These are phyloP conservation scores for Mimumesa dahlbomi DNA, from an alignment of 2,888 invertebrate species.

Conservation along the genomic window DNA sequence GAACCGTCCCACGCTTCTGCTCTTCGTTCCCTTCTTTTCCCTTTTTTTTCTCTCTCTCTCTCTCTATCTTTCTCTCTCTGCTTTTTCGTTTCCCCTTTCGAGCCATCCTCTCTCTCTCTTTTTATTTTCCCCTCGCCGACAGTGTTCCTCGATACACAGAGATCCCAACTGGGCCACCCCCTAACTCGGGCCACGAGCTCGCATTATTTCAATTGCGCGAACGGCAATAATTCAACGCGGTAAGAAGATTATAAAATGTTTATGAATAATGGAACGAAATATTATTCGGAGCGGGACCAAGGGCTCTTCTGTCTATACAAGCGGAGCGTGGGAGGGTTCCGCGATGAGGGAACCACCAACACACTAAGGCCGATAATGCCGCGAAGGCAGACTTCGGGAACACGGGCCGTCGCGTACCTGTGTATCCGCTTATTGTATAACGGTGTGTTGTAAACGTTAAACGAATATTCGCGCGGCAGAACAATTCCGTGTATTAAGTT, in stretches of 20 bases:
- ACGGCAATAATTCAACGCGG: conserved; percentile 71
- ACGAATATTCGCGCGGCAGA: conserved; percentile 63
- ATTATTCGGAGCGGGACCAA: conserved; percentile 59
- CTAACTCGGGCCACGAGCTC: conserved; percentile 30
- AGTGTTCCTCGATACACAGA: conserved; percentile 26
- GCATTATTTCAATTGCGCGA: conserved; percentile 71
- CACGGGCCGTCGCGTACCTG: conserved; percentile 11
- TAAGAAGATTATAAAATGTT: conserved; percentile 77
- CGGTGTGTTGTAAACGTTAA: conserved; percentile 53
- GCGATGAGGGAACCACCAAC: conserved; percentile 26
- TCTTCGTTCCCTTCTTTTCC: conserved; percentile 5
- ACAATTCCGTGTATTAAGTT: conserved; percentile 73
- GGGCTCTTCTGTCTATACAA: conserved; percentile 29
- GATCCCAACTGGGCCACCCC: conserved; percentile 27
- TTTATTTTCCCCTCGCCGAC: conserved; percentile 18
- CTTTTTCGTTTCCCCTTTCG: conserved; percentile 12
- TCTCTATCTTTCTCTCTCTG: too few relatives aligned
- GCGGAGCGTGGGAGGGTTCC: conserved; percentile 32
- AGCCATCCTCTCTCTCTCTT: background rate
- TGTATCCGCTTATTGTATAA: conserved; percentile 41
- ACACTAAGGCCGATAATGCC: conserved; percentile 37
- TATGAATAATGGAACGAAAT: conserved; percentile 77
- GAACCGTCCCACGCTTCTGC: conserved; percentile 20
- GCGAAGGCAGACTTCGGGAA: conserved; percentile 22
- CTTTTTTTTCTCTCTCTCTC: conserved; percentile 27